Evolutionary conservation across 2,113 vertebrate genomes (phyloP), one percentile per base, ranked within the genome.

Genomic region (Lynx canadensis): DNA sequence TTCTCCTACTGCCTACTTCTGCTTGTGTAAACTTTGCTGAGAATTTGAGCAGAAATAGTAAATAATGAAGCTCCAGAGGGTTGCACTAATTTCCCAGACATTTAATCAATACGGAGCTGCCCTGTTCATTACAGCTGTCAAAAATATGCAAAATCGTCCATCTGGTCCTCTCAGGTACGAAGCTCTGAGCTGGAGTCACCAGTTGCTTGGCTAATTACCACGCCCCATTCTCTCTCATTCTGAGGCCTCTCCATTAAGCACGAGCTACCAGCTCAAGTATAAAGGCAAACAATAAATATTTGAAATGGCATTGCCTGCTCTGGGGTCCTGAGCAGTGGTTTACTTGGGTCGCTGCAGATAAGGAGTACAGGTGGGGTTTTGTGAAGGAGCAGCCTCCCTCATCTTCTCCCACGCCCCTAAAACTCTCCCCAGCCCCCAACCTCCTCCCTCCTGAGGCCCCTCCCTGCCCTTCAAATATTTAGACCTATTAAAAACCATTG

Each of bases 121-220:
- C 98, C 98, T 66, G 95, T 66, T 99, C 98, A 89, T 98, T 97
- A 92, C 83, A 93, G 96, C 98, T 98, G 98, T 97, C 98, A 98
- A 98, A 98, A 98, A 98, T 76, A 98, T 89, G 89, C 98, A 98
- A 55, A 94, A 96, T 85, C 76, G 95, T 93, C 98, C 98, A 98
- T 98, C 98, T 98, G 98, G 96, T 89, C 76, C 89, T 92, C 60
- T 55, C 97, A 98, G 98, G 98, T 96, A 97, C 0, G 0, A 11
- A 93, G 91, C 96, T 85, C 79, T 11, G 91, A 86, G 95, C 85
- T 1, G 57, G 76, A 97, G 81, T 90, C 89, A 97, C 91, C 97
- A 95, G 97, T 82, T 90, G 93, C 60, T 95, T 78, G 94, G 78
- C 93, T 98, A 91, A 98, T 98, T 96, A 97, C 98, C 97, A 96